A percentile compares a stretch with the other conserved stretches of the same genome.
Conservation (phyloP, 2,888 invertebrate species). For the Pyrrhosoma nymphula region DNA sequence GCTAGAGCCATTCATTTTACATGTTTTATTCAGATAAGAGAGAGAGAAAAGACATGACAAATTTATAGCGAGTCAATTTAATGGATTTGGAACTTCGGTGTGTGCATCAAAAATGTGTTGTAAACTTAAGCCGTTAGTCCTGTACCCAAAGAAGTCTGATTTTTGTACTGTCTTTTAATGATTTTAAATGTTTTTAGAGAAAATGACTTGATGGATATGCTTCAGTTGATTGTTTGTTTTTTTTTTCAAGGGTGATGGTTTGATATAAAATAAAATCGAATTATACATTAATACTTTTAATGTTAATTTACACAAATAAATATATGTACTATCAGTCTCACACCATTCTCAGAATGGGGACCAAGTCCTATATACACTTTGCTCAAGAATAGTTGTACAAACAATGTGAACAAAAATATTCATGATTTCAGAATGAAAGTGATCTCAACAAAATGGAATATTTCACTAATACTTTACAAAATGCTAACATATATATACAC, state of each 20-base stretch:
- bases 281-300: conserved; percentile 38
- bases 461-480: conserved; percentile 51
- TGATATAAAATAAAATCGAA: conserved; percentile 57
- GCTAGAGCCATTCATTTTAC: not conserved
- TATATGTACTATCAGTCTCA: conserved; percentile 54
- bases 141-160: conserved; percentile 46
- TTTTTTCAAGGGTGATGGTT: conserved; percentile 64
- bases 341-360: conserved; percentile 31
- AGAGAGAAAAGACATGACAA: conserved; percentile 5
- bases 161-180: conserved; percentile 54
- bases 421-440: conserved; percentile 6
- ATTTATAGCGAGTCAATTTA: not conserved
- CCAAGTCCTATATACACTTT: conserved; percentile 33
- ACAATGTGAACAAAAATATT: conserved; percentile 60
- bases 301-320: conserved; percentile 53
- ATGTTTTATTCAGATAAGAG: not conserved
- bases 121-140: not conserved
- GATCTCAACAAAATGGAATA: conserved; percentile 27
- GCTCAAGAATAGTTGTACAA: conserved; percentile 42
- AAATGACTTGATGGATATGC: not conserved
- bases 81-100: not conserved
- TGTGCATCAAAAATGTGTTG: not conserved
- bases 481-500: conserved; percentile 45
- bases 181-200: conserved; percentile 33
- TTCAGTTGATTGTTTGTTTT: conserved; percentile 53